phyloP scores from a whole-genome alignment of 2,113 vertebrate species.

The Arizona elegans region DNA sequence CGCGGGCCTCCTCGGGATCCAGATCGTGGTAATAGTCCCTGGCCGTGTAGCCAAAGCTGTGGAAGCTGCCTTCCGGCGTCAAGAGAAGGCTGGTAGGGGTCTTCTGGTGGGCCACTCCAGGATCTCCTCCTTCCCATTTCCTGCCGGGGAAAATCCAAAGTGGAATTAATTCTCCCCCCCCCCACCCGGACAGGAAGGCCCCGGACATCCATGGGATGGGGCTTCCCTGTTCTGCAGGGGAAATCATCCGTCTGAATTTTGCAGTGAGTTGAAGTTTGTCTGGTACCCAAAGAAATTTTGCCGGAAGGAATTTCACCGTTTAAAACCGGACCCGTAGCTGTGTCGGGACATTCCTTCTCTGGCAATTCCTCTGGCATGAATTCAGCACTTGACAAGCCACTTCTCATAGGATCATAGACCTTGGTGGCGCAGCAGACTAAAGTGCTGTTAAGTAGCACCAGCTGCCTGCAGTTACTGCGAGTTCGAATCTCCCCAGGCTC shows the following conservation, averaged over 20 bases:
- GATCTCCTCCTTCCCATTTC: constrained; percentile 96
- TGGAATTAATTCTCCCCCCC: not conserved
- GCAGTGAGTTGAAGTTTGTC: not conserved
- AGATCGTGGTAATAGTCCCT: constrained; percentile 92
- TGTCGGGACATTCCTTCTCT: too few species aligned
- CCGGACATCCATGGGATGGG: not conserved
- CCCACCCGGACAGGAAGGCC: not conserved
- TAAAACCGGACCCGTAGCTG: not conserved
- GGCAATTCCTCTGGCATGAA: too few species aligned
- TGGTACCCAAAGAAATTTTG: not conserved
- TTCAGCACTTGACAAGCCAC: too few species aligned
- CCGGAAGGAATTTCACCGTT: not conserved
- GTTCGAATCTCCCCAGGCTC: too few species aligned
- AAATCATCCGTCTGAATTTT: not conserved
- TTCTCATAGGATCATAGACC: too few species aligned
- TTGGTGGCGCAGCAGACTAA: too few species aligned
- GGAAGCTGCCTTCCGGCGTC: constrained; percentile 87
- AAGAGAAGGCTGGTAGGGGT: constrained; percentile 92
- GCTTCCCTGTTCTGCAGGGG: not conserved
- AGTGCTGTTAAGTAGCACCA: too few species aligned
- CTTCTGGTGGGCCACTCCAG: constrained; percentile 96
- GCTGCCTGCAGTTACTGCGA: too few species aligned
- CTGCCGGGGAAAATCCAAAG: constrained; percentile 57
- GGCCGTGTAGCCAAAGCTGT: constrained; percentile 93
- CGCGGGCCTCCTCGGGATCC: constrained; percentile 88